Conservation (phyloP, 2,888 invertebrate species). For the Laspeyria flexula region DNA sequence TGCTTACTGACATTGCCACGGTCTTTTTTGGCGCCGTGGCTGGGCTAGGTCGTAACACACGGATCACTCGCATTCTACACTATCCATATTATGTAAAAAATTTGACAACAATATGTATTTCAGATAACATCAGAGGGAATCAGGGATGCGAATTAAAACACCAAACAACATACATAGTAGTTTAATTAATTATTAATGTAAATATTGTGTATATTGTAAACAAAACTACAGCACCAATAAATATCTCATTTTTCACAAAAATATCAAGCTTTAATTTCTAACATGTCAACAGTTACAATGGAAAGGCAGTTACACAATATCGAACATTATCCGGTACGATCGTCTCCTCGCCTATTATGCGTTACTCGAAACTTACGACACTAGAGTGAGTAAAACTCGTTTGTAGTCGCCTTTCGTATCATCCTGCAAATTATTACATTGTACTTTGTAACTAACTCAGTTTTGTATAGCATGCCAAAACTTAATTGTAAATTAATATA, state of each 20-base stretch:
- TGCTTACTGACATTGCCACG: too few relatives aligned
- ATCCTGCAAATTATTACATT: slow-evolving; percentile 86
- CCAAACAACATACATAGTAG: slow-evolving; percentile 72
- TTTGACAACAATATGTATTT: slow-evolving; percentile 5
- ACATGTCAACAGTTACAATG: slow-evolving; percentile 75
- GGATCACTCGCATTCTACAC: too few relatives aligned
- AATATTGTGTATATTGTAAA: slow-evolving; percentile 72
- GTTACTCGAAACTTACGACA: slow-evolving; percentile 70
- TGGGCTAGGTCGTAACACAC: too few relatives aligned
- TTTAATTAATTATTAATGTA: slow-evolving; percentile 78
- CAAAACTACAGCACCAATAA: slow-evolving; percentile 85
- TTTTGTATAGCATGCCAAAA: slow-evolving; percentile 64
- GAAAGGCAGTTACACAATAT: slow-evolving; percentile 74
- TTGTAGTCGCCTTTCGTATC: slow-evolving; percentile 90
- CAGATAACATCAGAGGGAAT: slow-evolving; percentile 83
- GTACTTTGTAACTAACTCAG: slow-evolving; percentile 61
- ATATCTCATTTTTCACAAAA: slow-evolving; percentile 83
- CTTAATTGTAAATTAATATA: slow-evolving; percentile 57
- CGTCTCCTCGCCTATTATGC: slow-evolving; percentile 56
- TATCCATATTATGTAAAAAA: too few relatives aligned
- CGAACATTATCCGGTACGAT: slow-evolving; percentile 51
- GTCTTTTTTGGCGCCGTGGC: too few relatives aligned
- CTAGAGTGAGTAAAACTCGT: slow-evolving; percentile 87
- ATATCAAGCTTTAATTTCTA: slow-evolving; percentile 79
- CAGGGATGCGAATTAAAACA: slow-evolving; percentile 72